phyloP scores from a whole-genome alignment of 2,888 invertebrate genomes.

The Mycogona germanica region DNA sequence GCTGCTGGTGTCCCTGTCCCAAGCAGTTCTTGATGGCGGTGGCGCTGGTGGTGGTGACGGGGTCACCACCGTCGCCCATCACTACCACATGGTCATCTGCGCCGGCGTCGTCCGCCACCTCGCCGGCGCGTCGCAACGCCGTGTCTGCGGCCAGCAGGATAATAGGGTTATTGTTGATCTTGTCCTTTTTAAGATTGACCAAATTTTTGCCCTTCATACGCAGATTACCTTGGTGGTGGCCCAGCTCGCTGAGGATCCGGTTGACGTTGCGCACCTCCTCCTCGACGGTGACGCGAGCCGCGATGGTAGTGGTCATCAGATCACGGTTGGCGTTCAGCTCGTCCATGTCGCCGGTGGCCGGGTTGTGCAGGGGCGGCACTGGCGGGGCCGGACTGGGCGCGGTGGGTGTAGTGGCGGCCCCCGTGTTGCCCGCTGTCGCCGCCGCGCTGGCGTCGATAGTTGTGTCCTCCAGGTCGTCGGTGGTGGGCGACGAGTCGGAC shows the following conservation, averaged over 20 bases:
- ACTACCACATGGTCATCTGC: constrained; percentile 34
- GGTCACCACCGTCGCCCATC: too few species aligned
- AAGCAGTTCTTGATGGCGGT: too few species aligned
- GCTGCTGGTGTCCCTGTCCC: too few species aligned
- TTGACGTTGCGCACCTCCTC: constrained; percentile 32
- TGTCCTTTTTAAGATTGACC: constrained; percentile 19
- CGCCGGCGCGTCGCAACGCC: constrained; percentile 33
- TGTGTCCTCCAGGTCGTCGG: background rate
- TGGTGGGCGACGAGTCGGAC: background rate
- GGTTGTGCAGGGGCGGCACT: background rate
- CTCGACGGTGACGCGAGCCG: constrained; percentile 31
- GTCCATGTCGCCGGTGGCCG: background rate
- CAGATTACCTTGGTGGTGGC: constrained; percentile 24
- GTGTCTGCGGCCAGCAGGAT: constrained; percentile 19
- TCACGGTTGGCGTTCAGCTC: background rate
- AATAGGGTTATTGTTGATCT: constrained; percentile 22
- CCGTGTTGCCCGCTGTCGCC: background rate
- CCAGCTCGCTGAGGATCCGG: constrained; percentile 27
- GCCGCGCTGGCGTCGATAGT: background rate
- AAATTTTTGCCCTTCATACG: constrained; percentile 18
- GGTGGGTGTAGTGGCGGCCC: background rate
- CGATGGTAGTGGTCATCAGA: background rate
- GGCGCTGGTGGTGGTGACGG: too few species aligned
- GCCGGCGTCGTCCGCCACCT: too few species aligned
- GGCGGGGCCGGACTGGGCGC: background rate